Percentiles rank a stretch among this genome's conserved stretches.
These are phyloP conservation scores for Tragopan temminckii DNA, from an alignment of 2,797 vertebrate species.

Conservation along the genomic window DNA sequence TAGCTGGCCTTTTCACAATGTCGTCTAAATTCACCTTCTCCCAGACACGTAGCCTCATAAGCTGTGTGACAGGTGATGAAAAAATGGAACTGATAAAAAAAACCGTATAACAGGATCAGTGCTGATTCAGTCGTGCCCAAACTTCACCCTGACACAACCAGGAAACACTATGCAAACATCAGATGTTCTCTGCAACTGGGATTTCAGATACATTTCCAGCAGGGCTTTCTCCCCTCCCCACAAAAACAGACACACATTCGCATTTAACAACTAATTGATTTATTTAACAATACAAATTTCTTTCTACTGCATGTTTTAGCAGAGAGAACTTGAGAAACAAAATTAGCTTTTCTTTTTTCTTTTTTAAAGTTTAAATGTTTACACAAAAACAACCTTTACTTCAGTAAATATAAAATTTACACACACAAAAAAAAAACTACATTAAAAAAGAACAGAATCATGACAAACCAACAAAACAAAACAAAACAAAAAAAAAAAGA, in stretches of 20 bases:
- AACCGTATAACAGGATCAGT: background rate
- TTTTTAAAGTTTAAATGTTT: slow-evolving; percentile 79
- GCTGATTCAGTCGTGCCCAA: background rate
- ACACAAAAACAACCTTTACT: slow-evolving; percentile 79
- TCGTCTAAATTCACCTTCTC: background rate
- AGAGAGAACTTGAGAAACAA: slow-evolving; percentile 80
- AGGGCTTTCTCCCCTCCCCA: slow-evolving; percentile 32
- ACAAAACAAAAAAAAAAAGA: slow-evolving; percentile 61
- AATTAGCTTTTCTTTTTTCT: slow-evolving; percentile 67
- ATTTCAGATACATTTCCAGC: slow-evolving; percentile 3
- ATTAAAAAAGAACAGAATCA: slow-evolving; percentile 76
- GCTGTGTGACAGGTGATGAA: background rate
- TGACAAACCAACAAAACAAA: slow-evolving; percentile 63
- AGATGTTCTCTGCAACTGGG: background rate
- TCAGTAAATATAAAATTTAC: slow-evolving; percentile 82
- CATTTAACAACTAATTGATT: slow-evolving; percentile 81
- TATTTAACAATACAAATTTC: slow-evolving; percentile 83
- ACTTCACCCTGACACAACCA: background rate
- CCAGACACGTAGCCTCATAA: background rate
- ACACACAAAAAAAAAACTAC: slow-evolving; percentile 77
- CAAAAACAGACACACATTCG: slow-evolving; percentile 75
- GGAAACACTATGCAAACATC: background rate
- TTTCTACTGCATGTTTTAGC: slow-evolving; percentile 79
- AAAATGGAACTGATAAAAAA: background rate
- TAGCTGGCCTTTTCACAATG: background rate